Evolutionary conservation across 2,888 invertebrate species (phyloP), one percentile per base, ranked within the genome.

Genomic region (Nomada flava): DNA sequence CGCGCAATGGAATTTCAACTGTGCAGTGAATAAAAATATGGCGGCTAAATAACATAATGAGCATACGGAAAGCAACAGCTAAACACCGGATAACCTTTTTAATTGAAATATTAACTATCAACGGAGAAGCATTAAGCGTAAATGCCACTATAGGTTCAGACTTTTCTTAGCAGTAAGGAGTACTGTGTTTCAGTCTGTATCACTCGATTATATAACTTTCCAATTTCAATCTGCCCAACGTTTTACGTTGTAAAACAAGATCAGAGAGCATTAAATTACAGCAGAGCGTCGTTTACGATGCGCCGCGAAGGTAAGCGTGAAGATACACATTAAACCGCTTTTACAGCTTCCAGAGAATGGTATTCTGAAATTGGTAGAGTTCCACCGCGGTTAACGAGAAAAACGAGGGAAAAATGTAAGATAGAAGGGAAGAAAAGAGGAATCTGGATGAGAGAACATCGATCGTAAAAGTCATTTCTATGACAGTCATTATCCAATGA

Each of bases 401-500:
- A 23, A 71, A 65, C 59, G 63, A 44, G 10, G 67, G 7, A 20
- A 20, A 36, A 36, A 59, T 11, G 29, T 18, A 10, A 3, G 7
- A 0, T 5, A 29, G 15, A 2, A 47, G 11, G 18, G 47, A 29
- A 11, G 53, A n/a, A 67, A 53, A 10, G 11, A 15, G 47, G 60
- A 20, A 78, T 78, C 47, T 60, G 59, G 59, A 70, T 29, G 70
- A 60, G 60, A 29, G 70, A 70, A 50, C 50, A 50, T 60, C 60
- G 67, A 36, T n/a, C 67, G 60, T 62, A 73, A 63, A 57, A 57
- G 57, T 57, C 57, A 23, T 57, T 23, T 88, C 84, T 71, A 88
- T 83, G 82, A 87, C 70, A 86, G 88, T 78, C 82, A 84, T 86
- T 74, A 65, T 73, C 62, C 75, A 60, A 5, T 62, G 68, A 83